Conservation (phyloP, 2,113 vertebrate genomes). For the Cygnus buccinator region DNA sequence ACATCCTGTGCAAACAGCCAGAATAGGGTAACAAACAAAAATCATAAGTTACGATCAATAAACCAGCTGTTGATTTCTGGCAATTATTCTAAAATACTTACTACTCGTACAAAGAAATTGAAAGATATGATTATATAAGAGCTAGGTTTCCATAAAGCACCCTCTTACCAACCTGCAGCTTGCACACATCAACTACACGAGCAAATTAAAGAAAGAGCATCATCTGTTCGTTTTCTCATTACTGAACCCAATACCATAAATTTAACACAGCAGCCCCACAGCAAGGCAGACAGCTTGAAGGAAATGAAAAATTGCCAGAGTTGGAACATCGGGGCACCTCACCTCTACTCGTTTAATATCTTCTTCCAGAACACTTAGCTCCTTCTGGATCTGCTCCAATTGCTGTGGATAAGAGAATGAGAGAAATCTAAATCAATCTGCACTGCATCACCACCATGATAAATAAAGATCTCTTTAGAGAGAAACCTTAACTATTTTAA, state of each 20-base stretch:
- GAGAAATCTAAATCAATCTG: constrained; percentile 66
- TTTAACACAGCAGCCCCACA: constrained; percentile 54
- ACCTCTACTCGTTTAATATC: constrained; percentile 99
- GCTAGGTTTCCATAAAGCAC: not conserved
- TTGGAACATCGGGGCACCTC: constrained; percentile 66
- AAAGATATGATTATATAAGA: not conserved
- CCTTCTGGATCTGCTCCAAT: constrained; percentile 98
- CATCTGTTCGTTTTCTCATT: constrained; percentile 61
- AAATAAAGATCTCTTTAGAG: constrained; percentile 24
- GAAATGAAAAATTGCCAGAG: constrained; percentile 58
- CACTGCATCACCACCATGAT: constrained; percentile 4
- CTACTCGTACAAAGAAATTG: not conserved
- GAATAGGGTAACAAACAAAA: not conserved
- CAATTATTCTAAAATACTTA: not conserved
- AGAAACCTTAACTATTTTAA: not conserved
- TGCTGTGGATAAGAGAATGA: constrained; percentile 83
- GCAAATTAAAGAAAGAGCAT: constrained; percentile 48
- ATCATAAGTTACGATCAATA: not conserved
- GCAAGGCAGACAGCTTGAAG: constrained; percentile 54
- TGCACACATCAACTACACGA: constrained; percentile 3
- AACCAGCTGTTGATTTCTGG: not conserved
- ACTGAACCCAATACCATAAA: constrained; percentile 51
- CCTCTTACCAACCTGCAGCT: not conserved
- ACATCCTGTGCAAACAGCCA: not conserved
- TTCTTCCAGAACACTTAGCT: constrained; percentile 95